Base-by-base conservation (phyloP, 2,888 invertebrate genomes). In the Hybos culiciformis region DNA sequence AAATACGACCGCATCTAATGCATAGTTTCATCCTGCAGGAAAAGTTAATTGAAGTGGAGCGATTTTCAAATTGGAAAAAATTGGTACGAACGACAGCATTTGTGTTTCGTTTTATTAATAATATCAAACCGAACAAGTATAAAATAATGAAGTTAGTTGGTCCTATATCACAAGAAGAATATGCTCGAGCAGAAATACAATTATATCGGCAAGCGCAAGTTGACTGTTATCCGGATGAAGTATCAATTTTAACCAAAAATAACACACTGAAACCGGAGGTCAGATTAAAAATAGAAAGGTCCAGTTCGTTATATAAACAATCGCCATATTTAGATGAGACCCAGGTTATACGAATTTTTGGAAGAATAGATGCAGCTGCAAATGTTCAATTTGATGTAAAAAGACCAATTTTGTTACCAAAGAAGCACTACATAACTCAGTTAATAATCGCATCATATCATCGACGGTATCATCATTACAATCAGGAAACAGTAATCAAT, bases 401-500 rank as follows among this genome's bases (percentile, higher is more conserved):
- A 37, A 4, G 32, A 21, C 45, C 45, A 11, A 41, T 48, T 8
- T 42, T 41, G 12, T 21, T 45, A n/a, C 24, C 36, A 15, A 38
- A 38, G n/a, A 9, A 36, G 19, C 42, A 45, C 29, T 4, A 24
- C 7, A 15, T 45, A 5, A 47, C 41, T 9, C 6, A 26, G 9
- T 24, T 47, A 15, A 20, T 42, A 31, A 41, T 43, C 9, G 19
- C 33, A 15, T 11, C 37, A 14, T 15, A 11, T 8, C 45, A 51
- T 44, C 37, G 41, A 41, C 31, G 18, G 15, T 29, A 29, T n/a
- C 37, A 40, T 12, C 43, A 45, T 11, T 12, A 14, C 9, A 38
- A 38, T 11, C 19, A 31, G 17, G n/a, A 42, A 37, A 48, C 46
- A 2, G 44, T 41, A 5, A 42, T 45, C 18, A 47, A 48, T 9